Evolutionary conservation across 2,797 vertebrate genomes (phyloP).

Genomic region (Coilia nasus): DNA sequence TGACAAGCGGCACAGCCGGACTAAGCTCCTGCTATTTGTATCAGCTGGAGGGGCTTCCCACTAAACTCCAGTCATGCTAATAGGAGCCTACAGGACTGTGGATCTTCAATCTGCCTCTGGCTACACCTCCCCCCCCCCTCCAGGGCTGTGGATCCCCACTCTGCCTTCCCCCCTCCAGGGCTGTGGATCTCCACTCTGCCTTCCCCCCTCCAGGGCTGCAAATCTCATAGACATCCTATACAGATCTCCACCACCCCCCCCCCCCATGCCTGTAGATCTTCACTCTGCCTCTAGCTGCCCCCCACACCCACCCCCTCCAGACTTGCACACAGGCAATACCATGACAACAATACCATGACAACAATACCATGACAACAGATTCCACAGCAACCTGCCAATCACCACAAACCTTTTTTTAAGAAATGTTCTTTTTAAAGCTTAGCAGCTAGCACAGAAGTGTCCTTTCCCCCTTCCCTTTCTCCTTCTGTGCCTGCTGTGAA

Average conservation of each 20-base stretch:
- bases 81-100: conserved; percentile 40
- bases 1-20: conserved; percentile 70
- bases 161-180: too few species aligned
- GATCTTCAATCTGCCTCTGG: too few species aligned
- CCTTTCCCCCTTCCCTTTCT: neutral
- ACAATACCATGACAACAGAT: conserved; percentile 41
- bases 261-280: too few species aligned
- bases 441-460: neutral
- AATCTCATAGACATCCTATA: too few species aligned
- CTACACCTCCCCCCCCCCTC: neutral
- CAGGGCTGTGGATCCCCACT: too few species aligned
- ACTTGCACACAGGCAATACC: too few species aligned
- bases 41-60: conserved; percentile 46
- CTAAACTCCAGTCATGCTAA: conserved; percentile 47
- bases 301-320: too few species aligned
- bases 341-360: too few species aligned
- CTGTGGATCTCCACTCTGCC: too few species aligned
- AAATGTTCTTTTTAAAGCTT: neutral
- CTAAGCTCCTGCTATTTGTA: conserved; percentile 47
- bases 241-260: too few species aligned
- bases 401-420: neutral
- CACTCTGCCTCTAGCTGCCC: too few species aligned
- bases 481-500: neutral
- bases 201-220: too few species aligned
- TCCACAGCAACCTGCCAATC: conserved; percentile 44